Conservation (phyloP, 2,113 vertebrate species). For the Gavialis gangeticus region DNA sequence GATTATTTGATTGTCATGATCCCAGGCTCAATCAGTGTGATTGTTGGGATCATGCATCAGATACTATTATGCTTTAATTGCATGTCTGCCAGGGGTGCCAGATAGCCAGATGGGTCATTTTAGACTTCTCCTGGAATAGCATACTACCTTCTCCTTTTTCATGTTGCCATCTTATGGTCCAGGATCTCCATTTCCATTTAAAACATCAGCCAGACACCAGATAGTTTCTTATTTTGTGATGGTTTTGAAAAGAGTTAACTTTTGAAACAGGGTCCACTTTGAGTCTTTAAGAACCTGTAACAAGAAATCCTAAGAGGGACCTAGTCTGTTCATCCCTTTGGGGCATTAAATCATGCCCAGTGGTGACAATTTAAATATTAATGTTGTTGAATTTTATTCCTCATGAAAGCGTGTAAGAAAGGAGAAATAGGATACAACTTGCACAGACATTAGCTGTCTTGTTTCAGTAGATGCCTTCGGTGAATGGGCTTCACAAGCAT, state of each 20-base stretch:
- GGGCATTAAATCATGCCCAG: constrained; percentile 17
- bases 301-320: constrained; percentile 39
- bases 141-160: constrained; percentile 17
- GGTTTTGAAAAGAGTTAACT: constrained; percentile 16
- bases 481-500: constrained; percentile 9
- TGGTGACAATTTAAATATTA: background rate
- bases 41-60: too few relatives aligned
- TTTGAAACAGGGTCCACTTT: constrained; percentile 28
- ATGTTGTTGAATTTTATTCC: background rate
- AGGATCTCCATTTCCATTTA: constrained; percentile 44
- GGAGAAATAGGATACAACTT: background rate
- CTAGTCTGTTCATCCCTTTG: background rate
- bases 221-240: background rate
- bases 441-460: background rate
- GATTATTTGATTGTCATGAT: too few relatives aligned
- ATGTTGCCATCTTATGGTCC: constrained; percentile 56
- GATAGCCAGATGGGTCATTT: constrained; percentile 4
- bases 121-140: constrained; percentile 54
- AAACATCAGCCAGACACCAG: background rate
- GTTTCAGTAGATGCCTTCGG: background rate
- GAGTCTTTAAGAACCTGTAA: constrained; percentile 25
- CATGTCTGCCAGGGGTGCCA: too few relatives aligned
- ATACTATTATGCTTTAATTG: too few relatives aligned
- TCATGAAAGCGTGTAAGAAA: background rate
- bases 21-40: too few relatives aligned